Evolutionary conservation across 2,888 invertebrate genomes (phyloP), one percentile per base, ranked within the genome.

Genomic region (Morpho helenor): DNA sequence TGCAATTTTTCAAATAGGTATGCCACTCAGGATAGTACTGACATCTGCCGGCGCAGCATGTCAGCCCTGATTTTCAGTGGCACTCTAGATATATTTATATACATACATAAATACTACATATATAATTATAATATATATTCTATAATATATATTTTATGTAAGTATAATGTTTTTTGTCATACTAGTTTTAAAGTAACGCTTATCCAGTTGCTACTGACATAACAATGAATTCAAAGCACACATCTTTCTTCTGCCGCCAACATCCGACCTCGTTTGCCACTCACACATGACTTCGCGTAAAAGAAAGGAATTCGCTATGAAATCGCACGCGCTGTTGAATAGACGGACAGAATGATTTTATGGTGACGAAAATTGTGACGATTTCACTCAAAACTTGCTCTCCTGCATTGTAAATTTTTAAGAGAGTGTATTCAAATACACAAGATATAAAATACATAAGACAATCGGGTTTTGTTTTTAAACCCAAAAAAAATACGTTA

Each of bases 241-340:
- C 59, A 56, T 61, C 57, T 56, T 50, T 43, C 56, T 62, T 56
- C 52, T 61, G 43, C 22, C n/a, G 46, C 59, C 23, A 56, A 59
- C 61, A 56, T 56, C 59, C 59, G 61, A 49, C 52, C 62, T 62
- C 23, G 54, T 54, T 54, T 66, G 66, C 68, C 64, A 60, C 65
- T 64, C 64, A 62, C 63, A 62, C 61, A 59, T 59, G 54, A 62
- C 61, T 59, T 50, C 39, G 53, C 40, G 53, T 59, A 56, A 55
- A 69, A 69, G 67, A 70, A 71, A 69, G 68, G 66, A 69, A 69
- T 68, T 68, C 58, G 62, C 66, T 61, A 64, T 65, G 68, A 67
- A 70, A 69, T 68, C 60, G 59, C 56, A 68, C 52, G 68, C 65
- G 59, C 52, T 55, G 64, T 31, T 63, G 58, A 57, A 55, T 60